These are phyloP conservation scores for Drosophila suboccidentalis DNA, from an alignment of 2,888 invertebrate genomes.

Conservation along the genomic window DNA sequence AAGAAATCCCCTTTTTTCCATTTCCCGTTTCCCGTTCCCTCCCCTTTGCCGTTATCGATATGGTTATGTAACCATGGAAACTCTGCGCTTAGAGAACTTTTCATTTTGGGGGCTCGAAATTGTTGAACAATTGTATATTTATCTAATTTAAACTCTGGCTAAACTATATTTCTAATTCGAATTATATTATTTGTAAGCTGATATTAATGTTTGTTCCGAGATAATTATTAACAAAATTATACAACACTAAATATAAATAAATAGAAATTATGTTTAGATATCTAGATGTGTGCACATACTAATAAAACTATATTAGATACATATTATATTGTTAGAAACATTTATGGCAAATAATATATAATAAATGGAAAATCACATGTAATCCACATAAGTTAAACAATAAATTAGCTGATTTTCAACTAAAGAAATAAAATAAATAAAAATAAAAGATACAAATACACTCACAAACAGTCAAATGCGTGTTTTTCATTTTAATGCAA, in stretches of 20 bases:
- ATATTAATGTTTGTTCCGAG: slow-evolving; percentile 55
- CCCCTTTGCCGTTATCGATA: slow-evolving; percentile 24
- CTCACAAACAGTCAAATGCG: slow-evolving; percentile 53
- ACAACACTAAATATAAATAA: slow-evolving; percentile 41
- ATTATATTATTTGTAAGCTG: slow-evolving; percentile 52
- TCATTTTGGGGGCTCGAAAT: slow-evolving; percentile 39
- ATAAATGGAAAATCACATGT: slow-evolving; percentile 40
- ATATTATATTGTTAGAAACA: slow-evolving; percentile 58
- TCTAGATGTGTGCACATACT: slow-evolving; percentile 68
- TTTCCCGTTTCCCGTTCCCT: slow-evolving; percentile 8
- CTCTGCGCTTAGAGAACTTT: slow-evolving; percentile 31
- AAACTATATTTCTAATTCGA: slow-evolving; percentile 11
- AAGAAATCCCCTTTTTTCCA: slow-evolving; percentile 8
- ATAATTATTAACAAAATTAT: slow-evolving; percentile 50
- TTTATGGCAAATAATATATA: slow-evolving; percentile 68
- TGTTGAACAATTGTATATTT: slow-evolving; percentile 51
- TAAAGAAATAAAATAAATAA: slow-evolving; percentile 21
- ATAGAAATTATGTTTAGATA: slow-evolving; percentile 55
- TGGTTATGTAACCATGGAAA: slow-evolving; percentile 42
- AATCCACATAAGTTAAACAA: slow-evolving; percentile 29
- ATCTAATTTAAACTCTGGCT: slow-evolving; percentile 38
- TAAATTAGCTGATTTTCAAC: slow-evolving; percentile 61
- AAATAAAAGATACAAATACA: slow-evolving; percentile 51
- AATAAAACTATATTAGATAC: slow-evolving; percentile 35
- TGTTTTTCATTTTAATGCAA: slow-evolving; percentile 51